Percentiles rank a stretch among this genome's conserved stretches.
Conservation (phyloP, 2,888 invertebrate species). For the Drosophila borborema region DNA sequence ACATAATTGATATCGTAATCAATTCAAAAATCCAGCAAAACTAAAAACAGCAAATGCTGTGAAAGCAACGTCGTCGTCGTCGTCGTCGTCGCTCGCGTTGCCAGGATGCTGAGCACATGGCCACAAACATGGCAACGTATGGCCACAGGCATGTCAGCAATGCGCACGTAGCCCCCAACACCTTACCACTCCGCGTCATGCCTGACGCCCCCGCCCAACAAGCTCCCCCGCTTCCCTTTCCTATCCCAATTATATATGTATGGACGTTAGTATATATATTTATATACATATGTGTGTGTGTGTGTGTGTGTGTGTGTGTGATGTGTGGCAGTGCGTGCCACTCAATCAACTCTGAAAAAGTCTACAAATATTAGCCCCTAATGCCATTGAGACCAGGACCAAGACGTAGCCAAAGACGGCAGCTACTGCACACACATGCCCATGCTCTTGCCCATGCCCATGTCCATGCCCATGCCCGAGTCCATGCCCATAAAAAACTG, state of each 20-base stretch:
- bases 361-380: conserved; percentile 82
- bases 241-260: conserved; percentile 14
- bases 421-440: conserved; percentile 30
- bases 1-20: conserved; percentile 83
- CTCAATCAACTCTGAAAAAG: conserved; percentile 79
- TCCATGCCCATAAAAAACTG: conserved; percentile 72
- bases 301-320: conserved; percentile 55
- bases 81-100: conserved; percentile 28
- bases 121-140: conserved; percentile 52
- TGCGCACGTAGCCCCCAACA: conserved; percentile 57
- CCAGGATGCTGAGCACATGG: conserved; percentile 34
- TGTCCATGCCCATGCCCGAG: conserved; percentile 27
- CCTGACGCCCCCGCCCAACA: conserved; percentile 9
- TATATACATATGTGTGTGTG: too few relatives aligned
- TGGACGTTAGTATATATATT: conserved; percentile 1
- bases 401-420: conserved; percentile 46
- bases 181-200: conserved; percentile 32
- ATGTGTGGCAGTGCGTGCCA: conserved; percentile 77
- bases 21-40: conserved; percentile 82
- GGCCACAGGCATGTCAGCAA: conserved; percentile 72
- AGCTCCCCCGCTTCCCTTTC: neutral
- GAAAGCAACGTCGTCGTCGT: conserved; percentile 55
- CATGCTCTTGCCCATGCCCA: conserved; percentile 28
- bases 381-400: conserved; percentile 77
- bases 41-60: conserved; percentile 79